Evolutionary conservation across 2,888 invertebrate species (phyloP).

Genomic region (Cryptocephalus moraei): DNA sequence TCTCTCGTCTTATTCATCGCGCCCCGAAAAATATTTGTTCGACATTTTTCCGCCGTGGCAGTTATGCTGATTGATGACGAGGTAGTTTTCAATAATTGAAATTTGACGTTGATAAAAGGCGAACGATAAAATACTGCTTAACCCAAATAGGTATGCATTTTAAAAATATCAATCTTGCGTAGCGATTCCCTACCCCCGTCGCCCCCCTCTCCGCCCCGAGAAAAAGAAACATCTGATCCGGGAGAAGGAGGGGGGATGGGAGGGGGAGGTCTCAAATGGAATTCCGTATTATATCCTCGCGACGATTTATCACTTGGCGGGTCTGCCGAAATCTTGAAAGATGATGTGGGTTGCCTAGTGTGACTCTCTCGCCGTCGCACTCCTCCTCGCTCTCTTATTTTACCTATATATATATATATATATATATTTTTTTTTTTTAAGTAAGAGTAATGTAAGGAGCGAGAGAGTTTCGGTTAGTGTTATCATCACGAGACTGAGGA

Average conservation of each 20-base stretch:
- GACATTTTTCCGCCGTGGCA: constrained; percentile 1
- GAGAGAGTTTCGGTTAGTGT: too few relatives aligned
- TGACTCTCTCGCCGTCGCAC: too few relatives aligned
- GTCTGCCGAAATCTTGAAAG: neutral
- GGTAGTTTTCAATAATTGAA: constrained; percentile 15
- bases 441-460: too few relatives aligned
- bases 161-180: constrained; percentile 17
- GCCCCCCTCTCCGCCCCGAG: too few relatives aligned
- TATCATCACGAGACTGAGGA: too few relatives aligned
- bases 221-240: constrained; percentile 24
- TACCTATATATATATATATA: too few relatives aligned
- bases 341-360: too few relatives aligned
- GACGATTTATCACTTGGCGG: constrained; percentile 23
- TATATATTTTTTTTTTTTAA: too few relatives aligned
- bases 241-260: constrained; percentile 1
- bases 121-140: constrained; percentile 29
- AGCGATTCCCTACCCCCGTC: too few relatives aligned
- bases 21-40: constrained; percentile 9
- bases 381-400: too few relatives aligned
- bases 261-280: constrained; percentile 16
- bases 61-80: constrained; percentile 15
- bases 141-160: constrained; percentile 17
- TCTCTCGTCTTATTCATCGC: neutral
- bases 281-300: constrained; percentile 24
- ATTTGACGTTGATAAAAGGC: constrained; percentile 27